These are phyloP conservation scores for Sesamia inferens DNA, from an alignment of 2,888 invertebrate genomes.

Conservation along the genomic window DNA sequence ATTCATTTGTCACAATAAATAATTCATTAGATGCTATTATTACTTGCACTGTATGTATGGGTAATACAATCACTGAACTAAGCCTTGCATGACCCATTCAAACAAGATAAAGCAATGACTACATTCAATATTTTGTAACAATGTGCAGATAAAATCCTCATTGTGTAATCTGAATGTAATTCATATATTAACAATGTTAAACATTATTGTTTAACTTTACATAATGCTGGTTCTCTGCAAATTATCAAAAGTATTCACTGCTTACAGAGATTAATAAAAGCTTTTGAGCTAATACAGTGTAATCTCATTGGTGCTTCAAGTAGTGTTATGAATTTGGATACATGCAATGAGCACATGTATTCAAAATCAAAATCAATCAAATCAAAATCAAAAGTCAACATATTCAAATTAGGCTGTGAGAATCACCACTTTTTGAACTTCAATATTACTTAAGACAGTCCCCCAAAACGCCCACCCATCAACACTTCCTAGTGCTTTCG, in stretches of 20 bases:
- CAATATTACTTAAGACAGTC: too few species aligned
- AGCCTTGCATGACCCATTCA: slow-evolving; percentile 49
- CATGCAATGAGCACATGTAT: background rate
- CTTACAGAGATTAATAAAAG: slow-evolving; percentile 11
- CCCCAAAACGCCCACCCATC: too few species aligned
- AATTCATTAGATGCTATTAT: slow-evolving; percentile 25
- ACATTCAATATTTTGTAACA: slow-evolving; percentile 45
- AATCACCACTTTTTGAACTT: too few species aligned
- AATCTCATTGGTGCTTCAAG: background rate
- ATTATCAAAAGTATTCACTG: slow-evolving; percentile 2
- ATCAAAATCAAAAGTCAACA: too few species aligned
- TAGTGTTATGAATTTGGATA: background rate
- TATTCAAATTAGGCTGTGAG: too few species aligned
- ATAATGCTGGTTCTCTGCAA: slow-evolving; percentile 12
- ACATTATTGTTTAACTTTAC: slow-evolving; percentile 15
- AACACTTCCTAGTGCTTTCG: too few species aligned
- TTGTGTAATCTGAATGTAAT: slow-evolving; percentile 25
- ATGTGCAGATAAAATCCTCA: slow-evolving; percentile 36
- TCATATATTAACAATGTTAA: background rate
- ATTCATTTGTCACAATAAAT: slow-evolving; percentile 44
- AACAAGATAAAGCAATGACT: slow-evolving; percentile 43
- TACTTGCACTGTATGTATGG: slow-evolving; percentile 17
- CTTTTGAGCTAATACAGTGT: background rate
- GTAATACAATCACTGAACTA: slow-evolving; percentile 45
- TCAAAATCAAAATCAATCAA: too few species aligned